Percentiles rank a stretch among this genome's conserved stretches.
These are phyloP conservation scores for Diogma glabrata DNA, from an alignment of 2,888 invertebrate genomes.

Conservation along the genomic window DNA sequence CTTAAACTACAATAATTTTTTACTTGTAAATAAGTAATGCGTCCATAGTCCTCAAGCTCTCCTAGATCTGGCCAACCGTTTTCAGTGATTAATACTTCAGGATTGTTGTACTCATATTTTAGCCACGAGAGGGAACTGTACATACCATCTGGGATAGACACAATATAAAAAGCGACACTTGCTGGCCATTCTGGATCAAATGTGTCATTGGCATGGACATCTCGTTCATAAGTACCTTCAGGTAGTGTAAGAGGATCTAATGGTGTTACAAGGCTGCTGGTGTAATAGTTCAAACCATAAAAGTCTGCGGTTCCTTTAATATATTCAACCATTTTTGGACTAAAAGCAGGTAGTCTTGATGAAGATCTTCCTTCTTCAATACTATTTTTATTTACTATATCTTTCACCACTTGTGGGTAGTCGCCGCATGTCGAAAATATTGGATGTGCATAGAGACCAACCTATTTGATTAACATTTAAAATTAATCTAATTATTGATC, in stretches of 20 bases:
- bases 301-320: constrained; percentile 25
- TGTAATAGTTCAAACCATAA: constrained; percentile 28
- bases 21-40: constrained; percentile 3
- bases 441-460: constrained; percentile 32
- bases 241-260: too few species aligned
- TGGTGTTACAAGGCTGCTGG: constrained; percentile 20
- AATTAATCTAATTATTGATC: too few species aligned
- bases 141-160: not conserved
- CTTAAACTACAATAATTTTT: too few species aligned
- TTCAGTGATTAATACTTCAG: not conserved
- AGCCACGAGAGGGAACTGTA: not conserved
- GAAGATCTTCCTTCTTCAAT: constrained; percentile 25
- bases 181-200: not conserved
- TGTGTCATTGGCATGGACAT: too few species aligned
- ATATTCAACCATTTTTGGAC: not conserved
- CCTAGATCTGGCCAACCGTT: constrained; percentile 5
- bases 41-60: not conserved
- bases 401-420: constrained; percentile 28
- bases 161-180: not conserved
- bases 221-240: too few species aligned
- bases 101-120: not conserved
- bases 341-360: constrained; percentile 23
- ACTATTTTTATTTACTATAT: constrained; percentile 27
- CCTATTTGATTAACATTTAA: too few species aligned
- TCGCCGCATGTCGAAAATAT: constrained; percentile 26